Base-by-base conservation (phyloP, 2,113 vertebrate genomes). In the Halcyon senegalensis region DNA sequence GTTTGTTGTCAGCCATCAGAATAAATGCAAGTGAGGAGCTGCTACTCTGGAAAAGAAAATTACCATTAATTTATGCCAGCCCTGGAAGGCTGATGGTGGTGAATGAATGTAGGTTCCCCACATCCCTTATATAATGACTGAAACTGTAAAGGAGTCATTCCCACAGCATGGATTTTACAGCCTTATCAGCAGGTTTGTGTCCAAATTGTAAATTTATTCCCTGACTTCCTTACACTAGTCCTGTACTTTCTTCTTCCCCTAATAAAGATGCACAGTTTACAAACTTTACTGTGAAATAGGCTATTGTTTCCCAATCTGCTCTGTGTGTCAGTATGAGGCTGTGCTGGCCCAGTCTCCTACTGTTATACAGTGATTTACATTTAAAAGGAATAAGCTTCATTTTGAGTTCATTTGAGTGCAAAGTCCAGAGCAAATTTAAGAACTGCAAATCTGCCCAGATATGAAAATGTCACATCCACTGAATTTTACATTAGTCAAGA, bases 111-210 rank as follows among this genome's bases (percentile, higher is more conserved):
- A 51, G 20, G 13, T 35, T 75, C 19, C 8, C 31, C 5, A 12
- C 78, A 41, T 48, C 7, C 30, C 4, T 51, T 25, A 30, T n/a
- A n/a, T 33, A 73, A 43, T 37, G 39, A 28, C 46, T 28, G 48
- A 87, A 94, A 46, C 5, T n/a, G 37, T 43, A 74, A 80, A 68
- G 5, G 10, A 91, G 25, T 70, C 13, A 16, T 51, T 86, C 15
- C 56, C 33, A 64, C 28, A 62, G n/a, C 13, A 72, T 10, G 33
- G 33, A 79, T 78, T 90, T 62, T 74, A 37, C 43, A 95, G 39
- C 19, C 4, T 76, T 48, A 21, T 31, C 41, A 30, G 27, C 0
- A 0, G 3, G 8, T 48, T 16, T 35, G 33, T 82, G n/a, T n/a
- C 37, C 82, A n/a, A 91, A 91, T 92, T 62, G 19, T 14, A 66